phyloP scores from a whole-genome alignment of 92 coral and sea anemone species.

The Porites cylindrica region DNA sequence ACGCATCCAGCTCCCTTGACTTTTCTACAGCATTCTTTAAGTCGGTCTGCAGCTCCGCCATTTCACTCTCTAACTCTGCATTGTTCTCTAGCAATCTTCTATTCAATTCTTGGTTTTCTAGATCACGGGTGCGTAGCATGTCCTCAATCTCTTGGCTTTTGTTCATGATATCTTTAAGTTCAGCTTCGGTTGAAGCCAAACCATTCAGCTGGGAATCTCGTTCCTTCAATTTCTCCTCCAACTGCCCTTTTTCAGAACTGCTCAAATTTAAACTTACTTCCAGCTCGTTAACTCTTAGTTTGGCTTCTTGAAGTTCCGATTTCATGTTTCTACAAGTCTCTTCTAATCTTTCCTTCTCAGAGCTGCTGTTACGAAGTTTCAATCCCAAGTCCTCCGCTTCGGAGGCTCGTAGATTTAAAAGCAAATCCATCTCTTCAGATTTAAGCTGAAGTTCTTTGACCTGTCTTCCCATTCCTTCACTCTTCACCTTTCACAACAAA shows the following conservation, averaged over 20 bases:
- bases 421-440: conserved; percentile 57
- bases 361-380: conserved; percentile 53
- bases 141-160: conserved; percentile 85
- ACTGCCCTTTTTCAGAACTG: conserved; percentile 67
- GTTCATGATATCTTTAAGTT: conserved; percentile 74
- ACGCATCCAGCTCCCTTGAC: conserved; percentile 75
- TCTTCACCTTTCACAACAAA: conserved; percentile 53
- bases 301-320: conserved; percentile 55
- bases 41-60: conserved; percentile 78
- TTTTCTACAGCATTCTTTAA: conserved; percentile 66
- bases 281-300: conserved; percentile 55
- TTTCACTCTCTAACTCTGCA: conserved; percentile 77
- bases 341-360: conserved; percentile 28
- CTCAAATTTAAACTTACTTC: conserved; percentile 67
- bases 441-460: conserved; percentile 53
- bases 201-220: conserved; percentile 69
- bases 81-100: conserved; percentile 72
- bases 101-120: conserved; percentile 81
- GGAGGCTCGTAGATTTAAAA: conserved; percentile 34
- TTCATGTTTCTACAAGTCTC: conserved; percentile 53
- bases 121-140: conserved; percentile 77
- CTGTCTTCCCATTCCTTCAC: conserved; percentile 33
- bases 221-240: conserved; percentile 75
- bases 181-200: conserved; percentile 82
- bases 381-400: conserved; percentile 70